Conservation (phyloP, 53 echinoderm and acorn worm genomes). For the Echinarachnius parma region DNA sequence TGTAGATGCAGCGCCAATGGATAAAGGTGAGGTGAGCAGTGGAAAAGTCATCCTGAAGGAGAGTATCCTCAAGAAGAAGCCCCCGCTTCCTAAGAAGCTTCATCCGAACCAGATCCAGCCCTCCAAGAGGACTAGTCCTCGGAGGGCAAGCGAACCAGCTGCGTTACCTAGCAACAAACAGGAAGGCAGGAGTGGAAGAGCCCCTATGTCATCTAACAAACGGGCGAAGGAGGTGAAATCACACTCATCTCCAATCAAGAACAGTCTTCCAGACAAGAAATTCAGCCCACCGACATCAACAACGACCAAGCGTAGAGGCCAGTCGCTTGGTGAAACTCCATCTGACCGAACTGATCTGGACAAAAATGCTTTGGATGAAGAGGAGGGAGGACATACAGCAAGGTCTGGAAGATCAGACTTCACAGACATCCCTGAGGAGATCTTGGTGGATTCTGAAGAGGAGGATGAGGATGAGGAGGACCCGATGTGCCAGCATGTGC, state of each 20-base stretch:
- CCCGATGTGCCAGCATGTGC: slow-evolving; percentile 64
- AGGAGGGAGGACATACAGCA: too few species aligned
- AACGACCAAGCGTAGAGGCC: slow-evolving; percentile 4
- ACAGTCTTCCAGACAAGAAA: slow-evolving; percentile 59
- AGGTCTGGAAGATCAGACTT: neutral
- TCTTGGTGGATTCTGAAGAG: neutral
- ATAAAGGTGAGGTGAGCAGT: too few species aligned
- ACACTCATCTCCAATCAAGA: slow-evolving; percentile 55
- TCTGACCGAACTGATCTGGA: neutral
- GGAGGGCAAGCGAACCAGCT: slow-evolving; percentile 21
- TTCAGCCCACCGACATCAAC: slow-evolving; percentile 56
- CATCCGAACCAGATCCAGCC: slow-evolving; percentile 14
- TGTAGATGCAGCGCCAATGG: too few species aligned
- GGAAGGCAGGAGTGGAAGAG: neutral
- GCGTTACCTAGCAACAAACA: neutral
- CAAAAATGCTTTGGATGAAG: neutral
- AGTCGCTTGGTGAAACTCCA: slow-evolving; percentile 14
- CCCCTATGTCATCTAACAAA: neutral
- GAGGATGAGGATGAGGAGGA: slow-evolving; percentile 55
- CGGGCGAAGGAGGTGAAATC: slow-evolving; percentile 30
- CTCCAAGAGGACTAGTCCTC: slow-evolving; percentile 31
- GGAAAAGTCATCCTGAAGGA: neutral
- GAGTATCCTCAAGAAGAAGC: slow-evolving; percentile 36
- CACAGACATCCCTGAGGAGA: neutral
- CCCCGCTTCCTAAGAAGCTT: slow-evolving; percentile 41